A percentile compares a stretch with the other conserved stretches of the same genome.
These are phyloP conservation scores for Zosterops borbonicus DNA, from an alignment of 2,113 vertebrate species.

Conservation along the genomic window DNA sequence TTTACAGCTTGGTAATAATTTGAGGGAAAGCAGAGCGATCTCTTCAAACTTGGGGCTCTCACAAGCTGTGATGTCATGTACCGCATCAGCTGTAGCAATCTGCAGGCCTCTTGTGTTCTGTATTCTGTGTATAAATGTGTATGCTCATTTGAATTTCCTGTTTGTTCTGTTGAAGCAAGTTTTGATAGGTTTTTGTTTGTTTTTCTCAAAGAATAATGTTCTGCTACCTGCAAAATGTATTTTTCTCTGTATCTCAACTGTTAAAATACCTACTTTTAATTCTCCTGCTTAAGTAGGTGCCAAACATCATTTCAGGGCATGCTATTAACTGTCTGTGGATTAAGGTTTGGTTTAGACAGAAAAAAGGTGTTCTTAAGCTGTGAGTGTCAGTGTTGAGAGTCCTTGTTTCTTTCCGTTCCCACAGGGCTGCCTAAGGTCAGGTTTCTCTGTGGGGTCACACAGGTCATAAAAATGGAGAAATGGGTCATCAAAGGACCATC, in stretches of 20 bases:
- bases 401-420: not conserved
- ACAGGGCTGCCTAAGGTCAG: constrained; percentile 85
- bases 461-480: constrained; percentile 84
- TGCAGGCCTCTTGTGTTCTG: not conserved
- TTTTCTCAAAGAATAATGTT: not conserved
- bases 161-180: not conserved
- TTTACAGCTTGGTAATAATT: not conserved
- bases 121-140: not conserved
- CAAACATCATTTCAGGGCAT: not conserved
- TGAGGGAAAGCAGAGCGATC: not conserved
- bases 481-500: constrained; percentile 86
- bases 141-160: not conserved
- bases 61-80: not conserved
- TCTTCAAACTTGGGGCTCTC: not conserved
- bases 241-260: not conserved
- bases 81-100: not conserved
- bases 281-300: not conserved
- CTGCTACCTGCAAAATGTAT: not conserved
- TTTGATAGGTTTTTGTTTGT: not conserved
- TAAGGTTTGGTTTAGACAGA: not conserved
- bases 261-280: not conserved
- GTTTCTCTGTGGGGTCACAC: constrained; percentile 87
- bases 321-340: not conserved
- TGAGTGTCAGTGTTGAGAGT: not conserved
- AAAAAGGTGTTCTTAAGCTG: not conserved